Conservation (phyloP, 2,797 vertebrate species). For the Cottoperca gobio region DNA sequence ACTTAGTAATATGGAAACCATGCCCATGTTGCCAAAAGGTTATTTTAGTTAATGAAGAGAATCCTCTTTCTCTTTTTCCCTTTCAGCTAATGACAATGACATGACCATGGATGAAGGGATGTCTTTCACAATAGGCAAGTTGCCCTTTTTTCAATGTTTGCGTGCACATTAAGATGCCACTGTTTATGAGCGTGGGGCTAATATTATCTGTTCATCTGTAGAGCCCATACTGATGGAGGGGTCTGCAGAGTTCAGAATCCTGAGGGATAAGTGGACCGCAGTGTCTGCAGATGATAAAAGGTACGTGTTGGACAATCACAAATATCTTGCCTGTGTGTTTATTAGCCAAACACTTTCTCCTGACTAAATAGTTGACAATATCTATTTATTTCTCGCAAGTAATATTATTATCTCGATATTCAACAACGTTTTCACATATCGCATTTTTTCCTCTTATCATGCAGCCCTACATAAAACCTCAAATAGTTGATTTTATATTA, state of each 20-base stretch:
- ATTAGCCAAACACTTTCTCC: background rate
- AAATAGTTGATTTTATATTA: background rate
- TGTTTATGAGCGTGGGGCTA: constrained; percentile 1
- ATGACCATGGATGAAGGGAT: constrained; percentile 96
- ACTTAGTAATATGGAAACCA: background rate
- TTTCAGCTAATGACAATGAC: constrained; percentile 91
- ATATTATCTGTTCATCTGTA: constrained; percentile 62
- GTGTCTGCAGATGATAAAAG: constrained; percentile 93
- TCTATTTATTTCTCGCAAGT: no score
- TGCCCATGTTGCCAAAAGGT: background rate
- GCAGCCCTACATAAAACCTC: background rate
- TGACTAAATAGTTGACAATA: background rate
- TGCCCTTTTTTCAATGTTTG: background rate
- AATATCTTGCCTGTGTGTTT: background rate
- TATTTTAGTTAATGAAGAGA: background rate
- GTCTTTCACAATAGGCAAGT: constrained; percentile 96
- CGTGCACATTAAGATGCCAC: background rate
- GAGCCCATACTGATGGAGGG: constrained; percentile 98
- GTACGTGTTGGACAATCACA: constrained; percentile 68
- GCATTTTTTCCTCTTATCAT: no score
- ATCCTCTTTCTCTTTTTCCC: background rate
- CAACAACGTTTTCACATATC: no score
- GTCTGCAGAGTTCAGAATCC: constrained; percentile 89
- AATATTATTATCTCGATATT: background rate
- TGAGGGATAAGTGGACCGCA: constrained; percentile 95